Percentiles rank a stretch among this genome's conserved stretches.
phyloP scores from a whole-genome alignment of 1,140 invertebrate genomes.

The Platyura marginata region DNA sequence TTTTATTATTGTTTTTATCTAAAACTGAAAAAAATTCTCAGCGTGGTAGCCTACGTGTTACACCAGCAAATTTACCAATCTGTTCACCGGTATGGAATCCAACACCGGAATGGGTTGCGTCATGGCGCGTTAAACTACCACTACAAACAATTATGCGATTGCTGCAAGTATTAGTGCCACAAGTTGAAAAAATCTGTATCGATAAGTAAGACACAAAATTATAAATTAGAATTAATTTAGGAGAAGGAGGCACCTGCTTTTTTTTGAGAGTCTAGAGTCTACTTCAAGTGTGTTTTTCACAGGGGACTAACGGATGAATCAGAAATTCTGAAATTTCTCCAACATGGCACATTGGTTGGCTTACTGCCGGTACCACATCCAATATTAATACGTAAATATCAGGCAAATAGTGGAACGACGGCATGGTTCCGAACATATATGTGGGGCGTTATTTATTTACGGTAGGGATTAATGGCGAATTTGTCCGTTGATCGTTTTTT shows the following conservation, averaged over 20 bases:
- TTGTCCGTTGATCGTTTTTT: not conserved
- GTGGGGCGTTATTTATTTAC: conserved; percentile 97
- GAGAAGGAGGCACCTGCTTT: not conserved
- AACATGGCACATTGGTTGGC: conserved; percentile 96
- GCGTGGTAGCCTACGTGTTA: conserved; percentile 20
- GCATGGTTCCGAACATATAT: conserved; percentile 99
- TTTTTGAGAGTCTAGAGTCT: conserved; percentile 1
- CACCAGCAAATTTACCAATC: conserved; percentile 8
- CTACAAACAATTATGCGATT: conserved; percentile 98
- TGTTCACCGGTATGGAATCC: conserved; percentile 49
- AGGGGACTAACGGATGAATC: conserved; percentile 98
- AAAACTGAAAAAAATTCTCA: not conserved
- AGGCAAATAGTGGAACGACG: conserved; percentile 93
- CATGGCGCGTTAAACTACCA: conserved; percentile 94
- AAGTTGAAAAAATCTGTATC: conserved; percentile 99
- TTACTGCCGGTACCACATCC: conserved; percentile 97
- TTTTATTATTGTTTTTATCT: conserved; percentile 1
- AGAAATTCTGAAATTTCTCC: conserved; percentile 96
- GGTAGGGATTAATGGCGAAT: conserved; percentile 31
- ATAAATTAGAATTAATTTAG: not conserved
- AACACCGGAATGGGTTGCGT: conserved; percentile 83
- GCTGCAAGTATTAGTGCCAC: conserved; percentile 94
- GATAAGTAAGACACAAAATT: conserved; percentile 81
- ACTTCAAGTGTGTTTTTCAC: conserved; percentile 12
- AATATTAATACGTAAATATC: conserved; percentile 96